phyloP scores from a whole-genome alignment of 2,113 vertebrate genomes.

The Neopipo cinnamomea region DNA sequence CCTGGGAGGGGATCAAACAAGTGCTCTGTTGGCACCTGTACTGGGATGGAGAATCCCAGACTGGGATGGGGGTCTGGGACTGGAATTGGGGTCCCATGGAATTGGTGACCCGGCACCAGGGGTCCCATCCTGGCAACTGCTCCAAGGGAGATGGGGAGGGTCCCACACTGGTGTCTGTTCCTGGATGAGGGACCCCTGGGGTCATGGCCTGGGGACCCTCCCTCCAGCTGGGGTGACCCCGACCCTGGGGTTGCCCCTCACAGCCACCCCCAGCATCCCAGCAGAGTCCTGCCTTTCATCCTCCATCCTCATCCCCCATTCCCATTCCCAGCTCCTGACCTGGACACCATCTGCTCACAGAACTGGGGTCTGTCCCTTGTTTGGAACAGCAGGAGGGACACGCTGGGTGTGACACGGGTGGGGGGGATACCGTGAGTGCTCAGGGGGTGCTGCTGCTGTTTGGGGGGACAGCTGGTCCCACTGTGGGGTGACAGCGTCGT shows the following conservation, averaged over 20 bases:
- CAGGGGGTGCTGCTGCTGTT: not conserved
- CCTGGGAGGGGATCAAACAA: fast-evolving
- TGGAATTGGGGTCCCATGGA: not conserved
- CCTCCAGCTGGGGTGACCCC: not conserved
- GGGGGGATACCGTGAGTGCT: not conserved
- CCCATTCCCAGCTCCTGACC: not conserved
- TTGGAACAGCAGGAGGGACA: not conserved
- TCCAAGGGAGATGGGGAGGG: not conserved
- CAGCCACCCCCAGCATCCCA: not conserved
- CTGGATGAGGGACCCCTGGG: constrained; percentile 67
- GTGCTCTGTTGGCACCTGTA: not conserved
- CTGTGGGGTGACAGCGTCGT: not conserved
- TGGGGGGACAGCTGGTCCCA: not conserved
- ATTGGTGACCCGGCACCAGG: too few species aligned
- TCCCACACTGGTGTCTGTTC: not conserved
- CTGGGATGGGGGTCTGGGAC: not conserved
- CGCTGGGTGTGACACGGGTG: fast-evolving
- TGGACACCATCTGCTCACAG: not conserved
- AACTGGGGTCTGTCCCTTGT: not conserved
- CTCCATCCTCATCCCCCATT: not conserved
- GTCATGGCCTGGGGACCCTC: not conserved
- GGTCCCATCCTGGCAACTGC: not conserved
- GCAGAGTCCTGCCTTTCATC: not conserved
- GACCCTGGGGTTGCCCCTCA: not conserved
- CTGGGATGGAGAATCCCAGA: not conserved